Evolutionary conservation across 2,888 invertebrate species (phyloP), one percentile per base, ranked within the genome.

Genomic region (Gymnocheta viridis): DNA sequence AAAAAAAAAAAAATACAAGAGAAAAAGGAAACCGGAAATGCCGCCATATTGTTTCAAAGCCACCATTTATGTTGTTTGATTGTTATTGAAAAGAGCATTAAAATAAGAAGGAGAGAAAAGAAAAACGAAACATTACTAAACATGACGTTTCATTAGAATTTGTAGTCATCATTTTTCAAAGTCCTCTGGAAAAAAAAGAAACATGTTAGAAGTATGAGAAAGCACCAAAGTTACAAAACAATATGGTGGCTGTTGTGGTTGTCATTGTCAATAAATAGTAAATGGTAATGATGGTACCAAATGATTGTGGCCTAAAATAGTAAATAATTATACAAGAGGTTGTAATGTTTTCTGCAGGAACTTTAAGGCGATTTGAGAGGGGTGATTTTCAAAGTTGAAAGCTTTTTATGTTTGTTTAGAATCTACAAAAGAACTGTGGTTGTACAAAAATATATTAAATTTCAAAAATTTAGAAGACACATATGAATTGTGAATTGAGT

Each of bases 101-200:
- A 79, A 66, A 56, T 56, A 17, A 22, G 10, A 27, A 49, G 9
- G 27, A 49, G 47, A 32, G 27, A 10, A 70, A 47, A 58, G 4
- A 22, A 5, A 54, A 14, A 54, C 27, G 54, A 27, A 54, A 29
- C n/a, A 58, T 62, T 56, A 56, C 54, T 69, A 79, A 74, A 58
- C 74, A 76, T 64, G 79, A 67, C 56, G 19, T 83, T 83, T 79
- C 79, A 80, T 74, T 79, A 83, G 66, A 74, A 76, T 66, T 69
- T 82, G 44, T 41, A 62, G 41, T 78, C 79, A 70, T 83, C 58
- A 58, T 81, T 73, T 73, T 74, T 67, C 60, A 73, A 62, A 73
- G 64, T 73, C 24, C 47, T 19, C 19, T 4, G 9, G 47, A 10
- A 41, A 22, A 41, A 32, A 38, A 70, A n/a, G 7, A 24, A 38